These are phyloP conservation scores for Holocentrus rufus DNA, from an alignment of 2,797 vertebrate genomes.

Conservation along the genomic window DNA sequence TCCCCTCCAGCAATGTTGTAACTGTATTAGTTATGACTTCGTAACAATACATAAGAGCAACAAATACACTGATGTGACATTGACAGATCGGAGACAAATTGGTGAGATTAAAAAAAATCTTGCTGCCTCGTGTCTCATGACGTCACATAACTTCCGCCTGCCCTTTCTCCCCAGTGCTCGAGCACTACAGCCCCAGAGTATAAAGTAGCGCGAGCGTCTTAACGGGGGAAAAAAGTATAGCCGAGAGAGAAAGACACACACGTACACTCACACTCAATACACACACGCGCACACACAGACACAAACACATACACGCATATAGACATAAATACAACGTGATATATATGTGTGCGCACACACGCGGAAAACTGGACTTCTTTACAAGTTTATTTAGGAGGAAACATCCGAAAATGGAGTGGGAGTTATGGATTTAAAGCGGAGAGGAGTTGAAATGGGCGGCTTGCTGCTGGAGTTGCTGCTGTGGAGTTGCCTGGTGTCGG, in stretches of 20 bases:
- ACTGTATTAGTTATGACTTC: background rate
- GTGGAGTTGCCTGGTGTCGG: conserved; percentile 70
- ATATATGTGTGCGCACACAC: background rate
- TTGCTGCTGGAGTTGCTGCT: conserved; percentile 72
- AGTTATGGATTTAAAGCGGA: conserved; percentile 67
- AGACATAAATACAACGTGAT: too few relatives aligned
- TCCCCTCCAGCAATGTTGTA: background rate
- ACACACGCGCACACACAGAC: background rate
- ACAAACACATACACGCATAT: background rate
- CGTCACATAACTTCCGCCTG: conserved; percentile 76
- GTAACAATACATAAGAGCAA: background rate
- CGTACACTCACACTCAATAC: conserved; percentile 1
- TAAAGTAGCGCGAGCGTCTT: conserved; percentile 64
- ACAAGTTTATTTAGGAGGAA: conserved; percentile 57
- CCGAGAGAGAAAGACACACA: conserved; percentile 12
- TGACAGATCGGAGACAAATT: too few relatives aligned
- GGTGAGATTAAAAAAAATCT: background rate
- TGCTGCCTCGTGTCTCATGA: conserved; percentile 61
- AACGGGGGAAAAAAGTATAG: conserved; percentile 53
- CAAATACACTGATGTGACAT: too few relatives aligned
- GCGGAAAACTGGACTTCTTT: conserved; percentile 26
- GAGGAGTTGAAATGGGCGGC: conserved; percentile 76
- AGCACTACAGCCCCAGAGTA: conserved; percentile 64
- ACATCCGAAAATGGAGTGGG: conserved; percentile 70
- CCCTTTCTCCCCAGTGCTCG: conserved; percentile 65